Base-by-base conservation (phyloP, 2,797 vertebrate species). In the Yasuhikotakia modesta region DNA sequence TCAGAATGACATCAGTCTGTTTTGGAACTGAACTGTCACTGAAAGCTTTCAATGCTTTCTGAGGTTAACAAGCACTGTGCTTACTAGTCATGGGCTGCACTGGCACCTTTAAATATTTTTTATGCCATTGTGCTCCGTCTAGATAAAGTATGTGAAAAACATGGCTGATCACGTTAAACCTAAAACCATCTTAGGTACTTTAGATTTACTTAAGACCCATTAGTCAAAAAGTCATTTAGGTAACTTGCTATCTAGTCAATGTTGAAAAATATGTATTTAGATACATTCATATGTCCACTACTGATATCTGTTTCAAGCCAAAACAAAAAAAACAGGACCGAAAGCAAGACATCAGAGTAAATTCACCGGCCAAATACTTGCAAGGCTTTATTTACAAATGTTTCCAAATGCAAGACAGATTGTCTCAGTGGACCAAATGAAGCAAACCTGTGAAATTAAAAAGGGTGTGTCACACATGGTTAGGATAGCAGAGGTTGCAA, bases 1-100 rank as follows among this genome's bases (percentile, higher is more conserved):
- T 53, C 5, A 45, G 16, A 55, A 68, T 78, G 75, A 24, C 48
- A 81, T 72, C 50, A 72, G 52, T 19, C 45, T 52, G 50, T 19
- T 53, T 22, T 77, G 8, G 21, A 63, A 35, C 52, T 0, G 35
- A 30, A 50, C 22, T 48, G 13, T 60, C 68, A 72, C 13, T 43
- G 21, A 58, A 50, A 35, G 30, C 50, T 72, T 57, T 12, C 21
- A 67, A n/a, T n/a, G 39, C 50, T 50, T 17, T 21, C 50, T 60
- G 43, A 64, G 48, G 63, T 65, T 53, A 57, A 78, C 48, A 27
- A 45, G 24, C 13, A 46, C 10, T 55, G 66, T 46, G 63, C 58
- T 77, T 80, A 76, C 39, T 53, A 65, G 52, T 24, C 14, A 50
- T 50, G 48, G 16, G 48, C 48, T 17, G 6, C 48, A n/a, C 16